These are phyloP conservation scores for Melanotus villosus DNA, from an alignment of 2,888 invertebrate species.

Conservation along the genomic window DNA sequence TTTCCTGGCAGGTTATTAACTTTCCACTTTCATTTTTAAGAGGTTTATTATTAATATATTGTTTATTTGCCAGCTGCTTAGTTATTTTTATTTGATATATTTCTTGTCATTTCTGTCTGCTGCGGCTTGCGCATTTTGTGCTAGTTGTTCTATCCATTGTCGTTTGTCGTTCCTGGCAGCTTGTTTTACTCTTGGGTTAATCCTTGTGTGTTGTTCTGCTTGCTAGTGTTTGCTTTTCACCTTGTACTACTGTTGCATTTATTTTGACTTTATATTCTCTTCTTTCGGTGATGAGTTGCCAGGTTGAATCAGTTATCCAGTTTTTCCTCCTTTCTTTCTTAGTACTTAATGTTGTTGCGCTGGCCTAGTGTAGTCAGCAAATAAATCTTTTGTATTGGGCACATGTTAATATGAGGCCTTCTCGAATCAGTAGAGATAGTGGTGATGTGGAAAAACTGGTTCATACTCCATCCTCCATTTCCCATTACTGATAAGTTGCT, in stretches of 20 bases:
- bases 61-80: background rate
- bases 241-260: background rate
- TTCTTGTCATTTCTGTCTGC: background rate
- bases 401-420: too few relatives aligned
- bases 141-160: slow-evolving; percentile 2
- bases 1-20: too few relatives aligned
- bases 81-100: background rate
- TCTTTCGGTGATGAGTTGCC: background rate
- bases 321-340: too few relatives aligned
- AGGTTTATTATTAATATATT: background rate
- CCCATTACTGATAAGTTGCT: too few relatives aligned
- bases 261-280: background rate
- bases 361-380: too few relatives aligned
- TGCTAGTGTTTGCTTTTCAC: slow-evolving; percentile 1
- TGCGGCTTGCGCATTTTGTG: background rate
- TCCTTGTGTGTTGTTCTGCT: background rate
- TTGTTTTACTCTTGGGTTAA: background rate
- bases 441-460: too few relatives aligned
- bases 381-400: too few relatives aligned
- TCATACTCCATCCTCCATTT: too few relatives aligned
- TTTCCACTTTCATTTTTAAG: too few relatives aligned
- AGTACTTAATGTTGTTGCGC: too few relatives aligned
- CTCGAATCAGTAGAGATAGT: too few relatives aligned
- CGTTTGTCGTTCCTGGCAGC: background rate
- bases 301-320: background rate